These are phyloP conservation scores for Myocastor coypus DNA, from an alignment of 2,113 vertebrate species.

Conservation along the genomic window DNA sequence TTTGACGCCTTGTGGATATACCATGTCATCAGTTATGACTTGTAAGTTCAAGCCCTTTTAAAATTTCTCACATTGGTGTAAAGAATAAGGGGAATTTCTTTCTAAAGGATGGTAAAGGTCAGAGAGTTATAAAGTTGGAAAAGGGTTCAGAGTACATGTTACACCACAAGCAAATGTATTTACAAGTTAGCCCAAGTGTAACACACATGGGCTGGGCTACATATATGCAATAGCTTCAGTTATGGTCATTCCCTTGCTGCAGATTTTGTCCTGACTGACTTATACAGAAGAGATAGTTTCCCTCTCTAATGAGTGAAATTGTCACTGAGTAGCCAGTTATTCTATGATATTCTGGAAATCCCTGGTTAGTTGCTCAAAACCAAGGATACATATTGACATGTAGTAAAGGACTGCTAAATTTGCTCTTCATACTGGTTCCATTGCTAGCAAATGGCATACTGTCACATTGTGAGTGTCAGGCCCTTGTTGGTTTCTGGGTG, in stretches of 20 bases:
- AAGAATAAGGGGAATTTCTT: not conserved
- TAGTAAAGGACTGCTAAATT: constrained; percentile 45
- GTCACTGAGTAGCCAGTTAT: not conserved
- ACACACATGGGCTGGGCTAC: not conserved
- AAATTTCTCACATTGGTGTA: too few relatives aligned
- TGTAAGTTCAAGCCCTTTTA: too few relatives aligned
- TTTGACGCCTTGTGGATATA: too few relatives aligned
- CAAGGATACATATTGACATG: not conserved
- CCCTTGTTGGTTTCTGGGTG: constrained; percentile 36
- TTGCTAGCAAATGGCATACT: constrained; percentile 36
- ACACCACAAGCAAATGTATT: not conserved
- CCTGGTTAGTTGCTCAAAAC: not conserved
- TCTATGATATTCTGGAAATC: constrained; percentile 9
- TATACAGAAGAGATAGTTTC: not conserved
- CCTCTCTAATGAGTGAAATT: constrained; percentile 10
- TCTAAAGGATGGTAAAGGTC: not conserved
- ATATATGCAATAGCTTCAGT: not conserved
- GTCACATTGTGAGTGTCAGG: not conserved
- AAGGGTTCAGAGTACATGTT: not conserved
- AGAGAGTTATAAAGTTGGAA: not conserved
- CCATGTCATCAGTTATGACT: too few relatives aligned
- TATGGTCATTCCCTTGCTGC: not conserved
- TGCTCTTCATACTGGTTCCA: not conserved
- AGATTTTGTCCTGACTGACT: not conserved
- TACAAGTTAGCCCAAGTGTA: not conserved